Base-by-base conservation (phyloP, 2,113 vertebrate species). In the Macquaria australasica region DNA sequence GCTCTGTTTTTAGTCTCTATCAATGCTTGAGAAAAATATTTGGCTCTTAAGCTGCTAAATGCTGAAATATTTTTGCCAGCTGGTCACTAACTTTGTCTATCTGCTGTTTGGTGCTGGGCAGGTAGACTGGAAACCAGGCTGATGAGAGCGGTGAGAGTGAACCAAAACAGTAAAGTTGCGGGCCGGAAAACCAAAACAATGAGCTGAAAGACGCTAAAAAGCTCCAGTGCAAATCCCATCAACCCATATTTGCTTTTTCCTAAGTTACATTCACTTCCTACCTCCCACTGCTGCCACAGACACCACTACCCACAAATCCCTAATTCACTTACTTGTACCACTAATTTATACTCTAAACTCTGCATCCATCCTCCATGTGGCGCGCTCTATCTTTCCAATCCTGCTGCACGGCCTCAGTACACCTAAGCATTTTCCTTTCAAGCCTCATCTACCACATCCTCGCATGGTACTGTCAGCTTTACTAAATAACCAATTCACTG, bases 371-470 rank as follows among this genome's bases (percentile, higher is more conserved):
- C 70, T 77, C 58, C 70, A 64, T 64, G 68, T 6, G 41, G 62
- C 39, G 1, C 48, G 63, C 45, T 86, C 28, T 45, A 50, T 78
- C 81, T 87, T 77, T 85, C 62, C 60, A 73, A 25, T 73, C 31
- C 48, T 53, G 23, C 80, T 15, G 3, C 81, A 67, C 68, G 73
- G 56, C 37, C 72, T 53, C 28, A 16, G 55, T 70, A 62, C 82
- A 89, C 83, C 80, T 84, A 68, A 87, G 84, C 69, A 87, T 91
- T 89, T 92, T 88, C 86, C 87, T 84, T 74, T 91, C 3, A 58
- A 70, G 85, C 78, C 62, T 87, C 83, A 75, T 87, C 67, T 50
- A 88, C 88, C 83, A 87, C 88, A 92, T 87, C 89, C 86, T 89
- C 55, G 73, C 77, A 87, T 87, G 86, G 86, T 74, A 84, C 82